phyloP scores from a whole-genome alignment of 2,113 vertebrate species.

The Falco punctatus region DNA sequence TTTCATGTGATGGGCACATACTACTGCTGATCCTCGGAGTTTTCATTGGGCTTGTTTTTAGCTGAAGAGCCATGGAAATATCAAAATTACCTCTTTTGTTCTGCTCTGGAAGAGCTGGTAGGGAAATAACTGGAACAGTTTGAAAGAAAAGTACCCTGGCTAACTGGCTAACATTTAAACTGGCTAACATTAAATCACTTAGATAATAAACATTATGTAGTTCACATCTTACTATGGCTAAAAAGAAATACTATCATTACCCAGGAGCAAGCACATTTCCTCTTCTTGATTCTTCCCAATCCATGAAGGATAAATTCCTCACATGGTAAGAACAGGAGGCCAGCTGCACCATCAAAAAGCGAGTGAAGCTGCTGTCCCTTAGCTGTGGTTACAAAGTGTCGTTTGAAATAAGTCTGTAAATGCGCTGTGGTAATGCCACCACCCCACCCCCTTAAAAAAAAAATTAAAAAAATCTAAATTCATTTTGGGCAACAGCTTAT shows the following conservation, averaged over 20 bases:
- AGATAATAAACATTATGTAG: background rate
- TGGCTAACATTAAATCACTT: background rate
- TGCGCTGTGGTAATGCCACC: background rate
- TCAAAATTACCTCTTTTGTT: background rate
- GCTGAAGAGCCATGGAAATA: background rate
- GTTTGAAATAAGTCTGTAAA: background rate
- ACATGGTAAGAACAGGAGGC: background rate
- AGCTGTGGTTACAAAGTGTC: background rate
- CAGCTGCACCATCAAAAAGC: background rate
- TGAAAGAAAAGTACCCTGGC: background rate
- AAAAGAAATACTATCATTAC: background rate
- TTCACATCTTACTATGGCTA: background rate
- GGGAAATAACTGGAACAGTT: too few relatives aligned
- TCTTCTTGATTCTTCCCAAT: background rate
- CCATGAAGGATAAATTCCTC: background rate
- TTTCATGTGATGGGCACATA: background rate
- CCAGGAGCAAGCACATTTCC: background rate
- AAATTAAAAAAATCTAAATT: background rate
- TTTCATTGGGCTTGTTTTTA: background rate
- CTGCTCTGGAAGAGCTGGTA: too few relatives aligned
- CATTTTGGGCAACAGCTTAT: background rate
- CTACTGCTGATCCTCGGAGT: background rate
- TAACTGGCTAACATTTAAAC: background rate
- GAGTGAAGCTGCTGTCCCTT: background rate
- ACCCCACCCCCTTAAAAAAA: too few relatives aligned